phyloP scores from a whole-genome alignment of 2,888 invertebrate genomes.

The Hetaerina titia region DNA sequence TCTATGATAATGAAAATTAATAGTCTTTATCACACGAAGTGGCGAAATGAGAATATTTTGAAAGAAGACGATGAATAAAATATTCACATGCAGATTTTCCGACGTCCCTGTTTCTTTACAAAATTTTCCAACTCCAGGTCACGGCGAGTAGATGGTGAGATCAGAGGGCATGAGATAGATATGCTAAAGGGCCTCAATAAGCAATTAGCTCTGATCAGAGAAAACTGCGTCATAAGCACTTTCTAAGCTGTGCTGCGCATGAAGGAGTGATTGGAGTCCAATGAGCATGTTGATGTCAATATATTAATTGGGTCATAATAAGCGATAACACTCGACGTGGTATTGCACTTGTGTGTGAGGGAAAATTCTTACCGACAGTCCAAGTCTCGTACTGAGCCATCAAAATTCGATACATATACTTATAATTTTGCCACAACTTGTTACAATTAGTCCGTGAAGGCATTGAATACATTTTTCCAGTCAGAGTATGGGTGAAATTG shows the following conservation, averaged over 20 bases:
- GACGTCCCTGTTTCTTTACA: not conserved
- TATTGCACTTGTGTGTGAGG: not conserved
- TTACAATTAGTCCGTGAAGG: too few species aligned
- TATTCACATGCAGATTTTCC: not conserved
- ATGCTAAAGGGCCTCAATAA: not conserved
- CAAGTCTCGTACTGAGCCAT: not conserved
- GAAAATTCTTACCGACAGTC: not conserved
- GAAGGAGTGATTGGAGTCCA: not conserved
- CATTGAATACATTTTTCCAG: too few species aligned
- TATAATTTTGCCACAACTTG: too few species aligned
- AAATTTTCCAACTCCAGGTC: not conserved
- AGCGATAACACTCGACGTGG: not conserved
- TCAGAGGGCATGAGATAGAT: constrained; percentile 21
- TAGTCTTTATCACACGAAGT: not conserved
- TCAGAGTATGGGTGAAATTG: too few species aligned
- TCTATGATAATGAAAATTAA: not conserved
- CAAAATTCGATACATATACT: too few species aligned
- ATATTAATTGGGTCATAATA: not conserved
- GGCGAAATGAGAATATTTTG: not conserved
- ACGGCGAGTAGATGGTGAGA: not conserved
- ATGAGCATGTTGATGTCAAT: not conserved
- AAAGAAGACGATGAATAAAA: not conserved
- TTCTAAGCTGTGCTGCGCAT: constrained; percentile 1
- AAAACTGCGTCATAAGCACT: constrained; percentile 3
- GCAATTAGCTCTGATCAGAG: constrained; percentile 20